phyloP scores from a whole-genome alignment of 1,140 invertebrate species.

The Bombus waltoni region DNA sequence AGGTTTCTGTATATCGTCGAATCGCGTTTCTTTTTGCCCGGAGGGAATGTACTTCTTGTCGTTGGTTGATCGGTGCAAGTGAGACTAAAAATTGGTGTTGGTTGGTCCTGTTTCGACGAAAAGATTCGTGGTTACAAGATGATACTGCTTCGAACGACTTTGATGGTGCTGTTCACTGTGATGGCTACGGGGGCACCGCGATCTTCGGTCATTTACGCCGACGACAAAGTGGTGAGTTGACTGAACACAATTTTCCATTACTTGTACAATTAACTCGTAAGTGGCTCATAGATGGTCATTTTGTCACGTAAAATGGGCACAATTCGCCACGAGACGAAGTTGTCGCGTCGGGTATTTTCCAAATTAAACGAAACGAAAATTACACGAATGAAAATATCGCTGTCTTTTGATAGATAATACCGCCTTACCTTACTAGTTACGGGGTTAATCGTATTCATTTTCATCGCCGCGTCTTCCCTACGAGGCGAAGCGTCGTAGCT shows the following conservation, averaged over 20 bases:
- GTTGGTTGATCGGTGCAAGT: constrained; percentile 33
- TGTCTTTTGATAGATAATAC: too few species aligned
- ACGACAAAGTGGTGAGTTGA: constrained; percentile 75
- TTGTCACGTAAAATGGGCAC: too few species aligned
- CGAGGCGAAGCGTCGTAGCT: too few species aligned
- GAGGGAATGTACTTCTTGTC: neutral
- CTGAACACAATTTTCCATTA: neutral
- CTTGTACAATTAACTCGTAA: neutral
- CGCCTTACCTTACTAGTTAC: too few species aligned
- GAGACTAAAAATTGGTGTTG: constrained; percentile 12
- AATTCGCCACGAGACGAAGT: too few species aligned
- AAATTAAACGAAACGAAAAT: too few species aligned
- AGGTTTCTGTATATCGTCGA: neutral
- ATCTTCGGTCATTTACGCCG: constrained; percentile 70
- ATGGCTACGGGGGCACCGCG: constrained; percentile 50
- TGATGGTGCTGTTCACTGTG: constrained; percentile 49
- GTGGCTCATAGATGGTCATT: too few species aligned
- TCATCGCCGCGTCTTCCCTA: too few species aligned
- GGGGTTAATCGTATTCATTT: too few species aligned
- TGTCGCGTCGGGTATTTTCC: neutral
- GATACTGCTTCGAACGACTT: constrained; percentile 48
- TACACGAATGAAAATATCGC: too few species aligned
- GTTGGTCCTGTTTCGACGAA: constrained; percentile 10
- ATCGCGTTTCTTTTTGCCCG: neutral
- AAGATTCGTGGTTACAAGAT: constrained; percentile 23